These are phyloP conservation scores for Catocala nupta DNA, from an alignment of 2,888 invertebrate species.

Conservation along the genomic window DNA sequence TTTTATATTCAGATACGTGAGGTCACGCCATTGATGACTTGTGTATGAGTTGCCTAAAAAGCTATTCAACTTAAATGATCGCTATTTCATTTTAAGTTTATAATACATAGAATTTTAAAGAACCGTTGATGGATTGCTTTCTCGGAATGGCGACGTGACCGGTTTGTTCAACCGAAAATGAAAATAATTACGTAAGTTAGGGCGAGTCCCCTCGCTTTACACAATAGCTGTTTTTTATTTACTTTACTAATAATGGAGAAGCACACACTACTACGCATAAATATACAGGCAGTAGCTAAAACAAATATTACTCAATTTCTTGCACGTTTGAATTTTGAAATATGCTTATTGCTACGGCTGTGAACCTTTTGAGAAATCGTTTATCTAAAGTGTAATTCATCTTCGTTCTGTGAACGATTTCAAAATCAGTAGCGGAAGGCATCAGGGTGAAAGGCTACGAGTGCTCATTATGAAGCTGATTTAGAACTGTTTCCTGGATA, in stretches of 20 bases:
- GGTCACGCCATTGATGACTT: no score
- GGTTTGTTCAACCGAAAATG: conserved; percentile 36
- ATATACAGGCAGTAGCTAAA: conserved; percentile 10
- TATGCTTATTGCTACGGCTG: neutral
- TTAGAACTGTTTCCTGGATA: conserved; percentile 4
- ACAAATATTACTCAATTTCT: conserved; percentile 21
- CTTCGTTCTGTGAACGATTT: conserved; percentile 3
- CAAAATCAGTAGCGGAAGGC: conserved; percentile 14
- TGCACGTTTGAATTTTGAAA: conserved; percentile 5
- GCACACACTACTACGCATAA: conserved; percentile 10
- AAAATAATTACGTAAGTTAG: conserved; percentile 41
- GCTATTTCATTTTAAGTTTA: no score
- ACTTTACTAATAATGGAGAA: conserved; percentile 29
- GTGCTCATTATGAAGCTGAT: neutral
- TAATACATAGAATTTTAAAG: no score
- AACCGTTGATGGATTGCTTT: conserved; percentile 22
- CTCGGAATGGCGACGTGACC: conserved; percentile 25
- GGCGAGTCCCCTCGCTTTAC: conserved; percentile 26
- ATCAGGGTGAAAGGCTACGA: conserved; percentile 9
- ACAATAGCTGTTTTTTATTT: conserved; percentile 35
- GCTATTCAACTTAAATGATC: neutral
- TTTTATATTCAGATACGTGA: no score
- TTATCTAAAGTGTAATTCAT: conserved; percentile 6
- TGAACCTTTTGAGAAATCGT: neutral
- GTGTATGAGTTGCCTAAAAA: no score